Evolutionary conservation across 2,888 invertebrate species (phyloP).

Genomic region (Callyntrura guangdongensis): DNA sequence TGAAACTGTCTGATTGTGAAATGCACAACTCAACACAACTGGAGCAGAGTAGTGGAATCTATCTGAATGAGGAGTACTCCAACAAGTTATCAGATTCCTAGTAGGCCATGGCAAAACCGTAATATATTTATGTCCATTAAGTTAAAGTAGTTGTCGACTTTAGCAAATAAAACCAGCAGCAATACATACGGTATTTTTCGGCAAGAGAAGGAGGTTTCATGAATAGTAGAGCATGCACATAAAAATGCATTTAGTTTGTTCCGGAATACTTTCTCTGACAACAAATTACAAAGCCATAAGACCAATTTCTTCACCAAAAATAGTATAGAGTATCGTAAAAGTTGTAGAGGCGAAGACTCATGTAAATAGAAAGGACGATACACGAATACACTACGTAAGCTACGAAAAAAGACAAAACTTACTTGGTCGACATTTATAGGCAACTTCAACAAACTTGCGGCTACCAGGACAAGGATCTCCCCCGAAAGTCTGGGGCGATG

Average conservation of each 20-base stretch:
- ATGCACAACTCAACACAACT: neutral
- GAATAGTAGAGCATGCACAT: neutral
- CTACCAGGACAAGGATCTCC: conserved; percentile 97
- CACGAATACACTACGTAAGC: neutral
- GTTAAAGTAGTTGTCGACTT: neutral
- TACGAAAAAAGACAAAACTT: conserved; percentile 87
- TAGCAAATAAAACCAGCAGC: neutral
- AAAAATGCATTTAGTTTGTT: conserved; percentile 40
- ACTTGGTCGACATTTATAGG: conserved; percentile 99
- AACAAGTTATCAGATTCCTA: neutral
- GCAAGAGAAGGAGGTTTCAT: no score
- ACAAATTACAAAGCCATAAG: conserved; percentile 10
- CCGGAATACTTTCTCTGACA: neutral
- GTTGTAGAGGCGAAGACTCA: neutral
- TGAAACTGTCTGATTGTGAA: neutral
- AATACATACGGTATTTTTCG: neutral
- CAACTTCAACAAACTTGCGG: conserved; percentile 97
- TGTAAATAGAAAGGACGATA: conserved; percentile 18
- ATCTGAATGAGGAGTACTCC: neutral
- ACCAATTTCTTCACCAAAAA: conserved; percentile 2
- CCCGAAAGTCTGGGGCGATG: conserved; percentile 94
- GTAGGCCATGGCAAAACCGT: neutral
- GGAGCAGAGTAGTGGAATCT: neutral
- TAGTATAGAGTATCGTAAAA: neutral
- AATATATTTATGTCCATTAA: neutral